Percentiles rank a stretch among this genome's conserved stretches.
These are phyloP conservation scores for Caenorhabditis macrosperma DNA, from an alignment of 2,888 invertebrate genomes.

Conservation along the genomic window DNA sequence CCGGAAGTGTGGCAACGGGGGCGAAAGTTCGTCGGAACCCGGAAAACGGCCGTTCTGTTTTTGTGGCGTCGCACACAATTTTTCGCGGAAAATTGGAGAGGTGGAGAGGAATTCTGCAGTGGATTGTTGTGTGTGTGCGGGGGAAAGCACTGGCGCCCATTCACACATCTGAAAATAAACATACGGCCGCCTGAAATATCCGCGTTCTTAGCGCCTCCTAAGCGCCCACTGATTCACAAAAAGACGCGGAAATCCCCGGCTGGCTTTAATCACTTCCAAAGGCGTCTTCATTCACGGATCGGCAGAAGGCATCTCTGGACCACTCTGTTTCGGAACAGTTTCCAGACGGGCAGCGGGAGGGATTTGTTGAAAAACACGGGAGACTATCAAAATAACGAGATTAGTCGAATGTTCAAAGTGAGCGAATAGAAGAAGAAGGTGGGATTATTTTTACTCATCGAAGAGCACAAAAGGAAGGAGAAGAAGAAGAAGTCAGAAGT, in stretches of 20 bases:
- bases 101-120: no score
- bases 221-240: not conserved
- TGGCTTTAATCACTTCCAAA: no score
- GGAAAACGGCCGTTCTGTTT: no score
- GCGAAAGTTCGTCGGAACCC: no score
- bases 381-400: not conserved
- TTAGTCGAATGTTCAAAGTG: not conserved
- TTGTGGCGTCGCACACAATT: no score
- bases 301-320: not conserved
- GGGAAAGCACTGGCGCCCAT: no score
- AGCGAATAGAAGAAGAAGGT: constrained; percentile 8
- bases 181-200: not conserved
- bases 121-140: no score
- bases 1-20: no score
- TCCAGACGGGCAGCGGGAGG: not conserved
- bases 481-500: constrained; percentile 18
- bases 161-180: constrained; percentile 15
- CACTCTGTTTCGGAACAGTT: not conserved
- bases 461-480: constrained; percentile 33
- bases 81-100: no score
- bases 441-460: constrained; percentile 23
- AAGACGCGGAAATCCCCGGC: not conserved
- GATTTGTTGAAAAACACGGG: not conserved
- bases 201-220: not conserved
- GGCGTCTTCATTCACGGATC: no score